phyloP scores from a whole-genome alignment of 2,113 vertebrate species.

The Gambusia holbrooki region DNA sequence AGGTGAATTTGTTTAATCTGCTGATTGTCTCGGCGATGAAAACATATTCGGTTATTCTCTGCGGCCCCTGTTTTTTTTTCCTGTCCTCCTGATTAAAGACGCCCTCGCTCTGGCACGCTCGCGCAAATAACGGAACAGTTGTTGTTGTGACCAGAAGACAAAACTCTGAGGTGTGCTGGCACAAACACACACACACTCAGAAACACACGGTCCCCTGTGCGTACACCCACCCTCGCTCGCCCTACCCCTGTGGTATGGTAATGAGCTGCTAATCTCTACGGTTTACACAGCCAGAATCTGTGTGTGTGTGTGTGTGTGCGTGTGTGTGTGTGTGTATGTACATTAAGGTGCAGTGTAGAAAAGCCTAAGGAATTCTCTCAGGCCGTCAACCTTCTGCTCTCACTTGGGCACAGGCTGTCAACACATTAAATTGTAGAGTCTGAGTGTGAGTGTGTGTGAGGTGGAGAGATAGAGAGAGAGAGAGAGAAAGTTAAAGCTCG shows the following conservation, averaged over 20 bases:
- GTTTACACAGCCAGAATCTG: conserved; percentile 72
- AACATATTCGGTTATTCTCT: conserved; percentile 72
- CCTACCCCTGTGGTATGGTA: conserved; percentile 75
- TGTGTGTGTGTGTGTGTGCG: conserved; percentile 44
- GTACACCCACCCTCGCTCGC: conserved; percentile 40
- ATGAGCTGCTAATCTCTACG: conserved; percentile 79
- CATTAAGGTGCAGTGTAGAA: conserved; percentile 67
- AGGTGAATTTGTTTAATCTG: conserved; percentile 72
- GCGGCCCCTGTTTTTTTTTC: conserved; percentile 47
- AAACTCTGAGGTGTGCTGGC: conserved; percentile 65
- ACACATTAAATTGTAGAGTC: conserved; percentile 67
- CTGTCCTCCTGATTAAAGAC: conserved; percentile 71
- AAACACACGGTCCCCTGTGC: conserved; percentile 61
- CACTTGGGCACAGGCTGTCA: conserved; percentile 75
- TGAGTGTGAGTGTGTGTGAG: conserved; percentile 32
- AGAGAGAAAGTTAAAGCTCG: conserved; percentile 44
- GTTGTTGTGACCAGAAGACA: conserved; percentile 76
- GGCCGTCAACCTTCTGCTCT: conserved; percentile 78
- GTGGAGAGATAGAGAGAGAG: conserved; percentile 37
- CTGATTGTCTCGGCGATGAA: conserved; percentile 63
- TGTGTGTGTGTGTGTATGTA: conserved; percentile 32
- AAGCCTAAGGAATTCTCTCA: conserved; percentile 76
- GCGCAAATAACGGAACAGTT: conserved; percentile 68
- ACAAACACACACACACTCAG: conserved; percentile 35
- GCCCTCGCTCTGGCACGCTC: conserved; percentile 55